A percentile compares a stretch with the other conserved stretches of the same genome.
Conservation (phyloP, 2,113 vertebrate species). For the Otis tarda region DNA sequence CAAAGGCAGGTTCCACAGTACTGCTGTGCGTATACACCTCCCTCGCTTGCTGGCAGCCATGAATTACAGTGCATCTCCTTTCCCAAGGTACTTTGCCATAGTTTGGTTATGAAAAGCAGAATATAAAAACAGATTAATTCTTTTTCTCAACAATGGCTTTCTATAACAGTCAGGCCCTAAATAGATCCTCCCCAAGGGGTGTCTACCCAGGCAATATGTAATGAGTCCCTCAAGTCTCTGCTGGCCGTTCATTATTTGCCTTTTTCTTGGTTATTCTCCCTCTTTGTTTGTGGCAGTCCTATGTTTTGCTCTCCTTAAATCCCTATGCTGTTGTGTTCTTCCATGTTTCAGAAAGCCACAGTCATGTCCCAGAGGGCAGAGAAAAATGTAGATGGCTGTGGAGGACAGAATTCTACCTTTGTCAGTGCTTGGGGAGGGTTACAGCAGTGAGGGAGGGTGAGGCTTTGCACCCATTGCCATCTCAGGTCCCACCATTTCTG, state of each 20-base stretch:
- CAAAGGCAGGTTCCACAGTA: background rate
- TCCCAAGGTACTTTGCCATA: background rate
- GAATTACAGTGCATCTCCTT: background rate
- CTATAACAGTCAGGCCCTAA: background rate
- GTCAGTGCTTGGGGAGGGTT: background rate
- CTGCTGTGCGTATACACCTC: background rate
- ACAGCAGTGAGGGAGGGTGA: background rate
- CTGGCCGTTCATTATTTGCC: background rate
- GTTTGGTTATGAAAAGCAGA: background rate
- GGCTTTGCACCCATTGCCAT: background rate
- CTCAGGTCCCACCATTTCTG: background rate
- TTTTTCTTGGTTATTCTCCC: background rate
- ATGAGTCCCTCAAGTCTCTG: fast-evolving
- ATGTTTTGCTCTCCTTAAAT: background rate
- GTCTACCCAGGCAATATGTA: background rate
- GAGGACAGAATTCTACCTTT: background rate
- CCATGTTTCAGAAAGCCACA: background rate
- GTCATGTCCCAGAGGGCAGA: background rate
- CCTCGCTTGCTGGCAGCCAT: background rate
- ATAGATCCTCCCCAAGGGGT: background rate
- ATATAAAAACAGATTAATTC: background rate
- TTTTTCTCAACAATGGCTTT: background rate
- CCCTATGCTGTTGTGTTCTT: background rate
- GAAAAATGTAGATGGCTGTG: background rate
- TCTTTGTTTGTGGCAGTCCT: background rate